Conservation (phyloP, 37 sponge, comb jelly and placozoan species). For the Lycopodina hypogea region DNA sequence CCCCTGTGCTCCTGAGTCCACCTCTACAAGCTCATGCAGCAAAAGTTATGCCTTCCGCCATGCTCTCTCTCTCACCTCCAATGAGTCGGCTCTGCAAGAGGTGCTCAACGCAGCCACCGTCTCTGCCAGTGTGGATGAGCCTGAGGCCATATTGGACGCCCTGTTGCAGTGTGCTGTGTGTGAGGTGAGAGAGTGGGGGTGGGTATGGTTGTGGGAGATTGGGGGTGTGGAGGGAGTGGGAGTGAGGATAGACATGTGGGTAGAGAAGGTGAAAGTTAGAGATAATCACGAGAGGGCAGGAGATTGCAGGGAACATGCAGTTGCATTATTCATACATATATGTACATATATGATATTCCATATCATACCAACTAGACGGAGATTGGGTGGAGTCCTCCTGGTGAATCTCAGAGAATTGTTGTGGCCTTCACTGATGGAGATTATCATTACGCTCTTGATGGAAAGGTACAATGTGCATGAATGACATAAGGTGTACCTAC, state of each 20-base stretch:
- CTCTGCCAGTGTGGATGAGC: conserved; percentile 70
- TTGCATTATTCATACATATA: too few species aligned
- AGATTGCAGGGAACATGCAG: background rate
- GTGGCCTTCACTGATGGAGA: conserved; percentile 75
- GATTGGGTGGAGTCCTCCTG: conserved; percentile 64
- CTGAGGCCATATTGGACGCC: conserved; percentile 77
- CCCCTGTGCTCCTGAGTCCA: conserved; percentile 42
- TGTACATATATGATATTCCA: too few species aligned
- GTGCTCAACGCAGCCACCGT: conserved; percentile 18
- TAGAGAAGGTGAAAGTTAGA: background rate
- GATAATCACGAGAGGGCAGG: background rate
- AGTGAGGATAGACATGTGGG: background rate
- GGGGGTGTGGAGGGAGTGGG: background rate
- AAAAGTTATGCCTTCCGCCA: conserved; percentile 61
- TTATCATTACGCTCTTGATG: conserved; percentile 81
- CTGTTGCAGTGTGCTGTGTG: conserved; percentile 72
- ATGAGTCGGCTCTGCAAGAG: conserved; percentile 27
- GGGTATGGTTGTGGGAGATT: background rate
- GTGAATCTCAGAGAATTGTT: conserved; percentile 57
- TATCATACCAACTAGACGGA: conserved; percentile 16
- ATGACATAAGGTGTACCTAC: background rate
- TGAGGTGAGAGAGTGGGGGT: conserved; percentile 41
- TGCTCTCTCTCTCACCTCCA: conserved; percentile 51
- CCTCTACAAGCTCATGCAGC: conserved; percentile 19
- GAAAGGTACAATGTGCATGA: conserved; percentile 34